Base-by-base conservation (phyloP, 2,888 invertebrate species). In the Scelioninae gen. 1 region DNA sequence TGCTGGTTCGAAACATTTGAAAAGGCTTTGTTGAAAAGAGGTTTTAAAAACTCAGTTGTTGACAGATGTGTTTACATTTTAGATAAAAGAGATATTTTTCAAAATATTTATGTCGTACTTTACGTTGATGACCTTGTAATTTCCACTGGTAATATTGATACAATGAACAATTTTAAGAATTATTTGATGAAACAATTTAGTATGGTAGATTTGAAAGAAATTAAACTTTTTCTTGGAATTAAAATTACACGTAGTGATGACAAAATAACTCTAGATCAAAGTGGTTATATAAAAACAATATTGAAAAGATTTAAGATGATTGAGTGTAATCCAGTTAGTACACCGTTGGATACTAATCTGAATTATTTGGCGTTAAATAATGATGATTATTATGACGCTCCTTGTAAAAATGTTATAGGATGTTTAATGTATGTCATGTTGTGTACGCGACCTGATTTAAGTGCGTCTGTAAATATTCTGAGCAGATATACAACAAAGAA, bases 61-160 rank as follows among this genome's bases (percentile, higher is more conserved):
- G 65, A 51, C 23, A 49, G 65, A 13, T 65, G 49, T 38, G 51
- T 65, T 51, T 82, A 80, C 65, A 40, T 84, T 13, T 56, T 82
- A 23, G 72, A 72, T 63, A 38, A 45, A 65, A 80, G 76, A 34
- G 10, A 80, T 60, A 58, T 80, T 15, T 16, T 23, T 9, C 43
- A 69, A 49, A 84, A 84, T 63, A 81, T 77, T 34, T 81, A 81
- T 66, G n/a, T n/a, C n/a, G n/a, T n/a, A n/a, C n/a, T n/a, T n/a
- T n/a, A n/a, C n/a, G n/a, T n/a, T n/a, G n/a, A 83, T 49, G 79
- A 83, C 47, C 58, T 79, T n/a, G 34, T 74, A 34, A 78, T 82
- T 23, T 15, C 29, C n/a, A 58, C 58, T n/a, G 38, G 16, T 23
- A 31, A 71, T 4, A 29, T 11, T 34, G 49, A 49, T n/a, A 34